A percentile compares a stretch with the other conserved stretches of the same genome.
Conservation (phyloP, 2,888 invertebrate species). For the Sinodicranocentrus sp. region DNA sequence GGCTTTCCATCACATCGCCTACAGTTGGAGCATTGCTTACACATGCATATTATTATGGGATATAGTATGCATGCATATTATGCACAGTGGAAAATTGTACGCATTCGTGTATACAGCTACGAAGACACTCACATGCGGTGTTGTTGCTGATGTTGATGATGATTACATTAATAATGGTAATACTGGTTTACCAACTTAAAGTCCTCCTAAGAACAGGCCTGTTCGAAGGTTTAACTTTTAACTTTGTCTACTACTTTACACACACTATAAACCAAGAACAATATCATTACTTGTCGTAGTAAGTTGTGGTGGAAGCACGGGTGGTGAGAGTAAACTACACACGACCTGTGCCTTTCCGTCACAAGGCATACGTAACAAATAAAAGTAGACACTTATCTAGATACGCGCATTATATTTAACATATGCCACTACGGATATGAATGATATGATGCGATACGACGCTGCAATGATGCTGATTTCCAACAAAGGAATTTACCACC, state of each 20-base stretch:
- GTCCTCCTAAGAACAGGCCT: constrained; percentile 16
- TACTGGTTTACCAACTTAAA: constrained; percentile 40
- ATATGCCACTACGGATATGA: constrained; percentile 13
- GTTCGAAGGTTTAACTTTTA: constrained; percentile 14
- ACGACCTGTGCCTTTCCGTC: constrained; percentile 13
- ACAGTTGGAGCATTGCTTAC: constrained; percentile 24
- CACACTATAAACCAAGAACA: neutral
- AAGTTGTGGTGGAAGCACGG: neutral
- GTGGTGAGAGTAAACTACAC: neutral
- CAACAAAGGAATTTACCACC: constrained; percentile 39
- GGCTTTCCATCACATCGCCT: constrained; percentile 62
- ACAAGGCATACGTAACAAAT: constrained; percentile 12
- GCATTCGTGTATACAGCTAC: neutral
- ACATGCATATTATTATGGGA: constrained; percentile 1
- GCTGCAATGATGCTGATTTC: constrained; percentile 43
- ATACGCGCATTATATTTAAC: neutral
- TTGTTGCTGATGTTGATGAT: constrained; percentile 38
- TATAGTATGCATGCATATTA: constrained; percentile 25
- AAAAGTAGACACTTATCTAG: constrained; percentile 12
- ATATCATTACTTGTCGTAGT: constrained; percentile 1
- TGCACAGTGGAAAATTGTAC: constrained; percentile 3
- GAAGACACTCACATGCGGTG: constrained; percentile 46
- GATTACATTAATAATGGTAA: constrained; percentile 31
- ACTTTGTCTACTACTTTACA: neutral
- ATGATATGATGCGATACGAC: constrained; percentile 23